Evolutionary conservation across 2,113 vertebrate genomes (phyloP), one percentile per base, ranked within the genome.

Genomic region (Peromyscus leucopus): DNA sequence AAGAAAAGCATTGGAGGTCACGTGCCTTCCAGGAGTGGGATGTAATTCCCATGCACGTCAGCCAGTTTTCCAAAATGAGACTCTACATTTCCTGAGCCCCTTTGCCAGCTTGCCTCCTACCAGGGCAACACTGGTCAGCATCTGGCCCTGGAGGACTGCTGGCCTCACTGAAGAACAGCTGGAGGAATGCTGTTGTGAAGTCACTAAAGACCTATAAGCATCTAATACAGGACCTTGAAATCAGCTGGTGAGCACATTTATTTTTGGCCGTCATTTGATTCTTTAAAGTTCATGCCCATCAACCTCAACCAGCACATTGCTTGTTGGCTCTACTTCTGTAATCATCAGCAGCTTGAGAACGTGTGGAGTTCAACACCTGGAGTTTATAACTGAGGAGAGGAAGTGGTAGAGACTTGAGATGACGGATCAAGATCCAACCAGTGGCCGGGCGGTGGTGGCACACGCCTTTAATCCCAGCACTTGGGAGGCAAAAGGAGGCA

Each of bases 151-250:
- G 95, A 91, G 57, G 83, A 84, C 94, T 79, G 87, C 42, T 83
- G 78, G 91, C n/a, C 57, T 90, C 79, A 36, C 80, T 96, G 46
- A 76, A 26, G 96, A 94, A 67, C 72, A 80, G 85, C 96, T 82
- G 80, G 69, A 48, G 26, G 19, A 48, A 12, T 67, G 67, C 59
- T 92, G 91, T 63, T 84, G 31, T 65, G 55, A 96, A 65, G 79
- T 92, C 65, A 91, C 46, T 36, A 59, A 87, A 51, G 86, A 79
- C 39, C 76, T 59, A 17, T 79, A 57, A 87, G 22, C 39, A 72
- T 59, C 86, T 86, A 75, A n/a, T 71, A 28, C 0, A n/a, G 84
- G 79, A 91, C 80, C 48, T 71, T 93, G 28, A 46, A 82, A 69
- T n/a, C 72, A 51, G 65, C 63, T 72, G 61, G 72, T 63, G 17